Conservation (phyloP, 2,113 vertebrate species). For the Dolichotis patagonum region DNA sequence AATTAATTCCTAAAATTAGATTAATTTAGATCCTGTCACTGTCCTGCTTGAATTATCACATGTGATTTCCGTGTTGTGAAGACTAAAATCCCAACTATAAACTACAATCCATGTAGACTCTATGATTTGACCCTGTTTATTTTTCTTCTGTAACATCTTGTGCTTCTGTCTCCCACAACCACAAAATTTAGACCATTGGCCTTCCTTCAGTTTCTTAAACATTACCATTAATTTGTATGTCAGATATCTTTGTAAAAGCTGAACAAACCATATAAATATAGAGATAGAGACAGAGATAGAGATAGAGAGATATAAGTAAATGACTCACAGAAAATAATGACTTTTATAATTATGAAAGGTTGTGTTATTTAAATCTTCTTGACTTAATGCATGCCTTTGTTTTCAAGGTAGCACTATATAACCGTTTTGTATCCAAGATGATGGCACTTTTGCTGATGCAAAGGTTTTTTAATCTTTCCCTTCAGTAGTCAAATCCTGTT, state of each 20-base stretch:
- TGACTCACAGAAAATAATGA: background rate
- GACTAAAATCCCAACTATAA: background rate
- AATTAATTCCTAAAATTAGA: background rate
- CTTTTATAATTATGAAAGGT: background rate
- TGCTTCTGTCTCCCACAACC: background rate
- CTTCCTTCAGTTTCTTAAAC: background rate
- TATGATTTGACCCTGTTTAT: background rate
- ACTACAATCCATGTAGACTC: background rate
- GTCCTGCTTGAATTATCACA: background rate
- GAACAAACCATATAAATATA: background rate
- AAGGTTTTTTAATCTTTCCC: background rate
- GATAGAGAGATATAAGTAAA: background rate
- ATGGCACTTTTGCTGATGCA: background rate
- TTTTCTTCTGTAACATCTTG: background rate
- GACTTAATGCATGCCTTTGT: background rate
- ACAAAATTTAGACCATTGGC: background rate
- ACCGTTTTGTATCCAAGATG: background rate
- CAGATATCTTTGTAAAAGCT: background rate
- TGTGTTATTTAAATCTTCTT: background rate
- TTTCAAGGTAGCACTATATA: background rate
- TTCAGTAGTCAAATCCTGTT: background rate
- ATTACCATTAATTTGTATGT: background rate
- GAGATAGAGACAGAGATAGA: background rate
- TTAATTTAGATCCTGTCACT: background rate
- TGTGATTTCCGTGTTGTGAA: background rate